Base-by-base conservation (phyloP, 2,113 vertebrate species). In the Zosterops lateralis region DNA sequence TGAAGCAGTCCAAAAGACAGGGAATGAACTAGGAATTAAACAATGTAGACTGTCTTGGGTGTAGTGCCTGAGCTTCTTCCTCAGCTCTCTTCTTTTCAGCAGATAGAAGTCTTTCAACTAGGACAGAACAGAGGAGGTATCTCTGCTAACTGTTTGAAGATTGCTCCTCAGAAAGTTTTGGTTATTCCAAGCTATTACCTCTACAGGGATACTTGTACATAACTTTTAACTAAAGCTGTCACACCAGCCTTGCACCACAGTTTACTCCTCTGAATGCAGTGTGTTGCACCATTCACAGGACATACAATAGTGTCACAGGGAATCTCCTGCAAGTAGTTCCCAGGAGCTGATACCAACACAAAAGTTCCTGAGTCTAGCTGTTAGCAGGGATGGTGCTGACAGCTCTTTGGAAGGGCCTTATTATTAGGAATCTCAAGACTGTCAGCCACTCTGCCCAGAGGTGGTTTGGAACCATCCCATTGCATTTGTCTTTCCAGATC, bases 11-110 rank as follows among this genome's bases (percentile, higher is more conserved):
- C 14, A 36, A 45, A 82, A 88, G 19, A 24, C 14, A 38, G 11
- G 19, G 17, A 88, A 73, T 13, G 5, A 65, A 29, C 3, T 7
- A 56, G 28, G 18, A 61, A 61, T 28, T 54, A 60, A 79, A 31
- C 0, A 0, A 42, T 15, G 15, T 26, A 56, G 48, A 34, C 42
- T 2, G 6, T 31, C 16, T 36, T 44, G 26, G 7, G 5, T n/a
- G 9, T 10, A 65, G 34, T 12, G 8, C 18, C 53, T 75, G 40
- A 75, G 14, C 2, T 82, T n/a, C 13, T 51, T 60, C 16, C 29
- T n/a, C 54, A 68, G 9, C 10, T 3, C 7, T 25, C 40, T 75
- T 74, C 40, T 21, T 5, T 48, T 56, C 16, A 53, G 66, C 40
- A 28, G 20, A 17, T 13, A 32, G 11, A 53, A 45, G 24, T 61